phyloP scores from a whole-genome alignment of 1,140 invertebrate genomes.

The Acarapis woodi region DNA sequence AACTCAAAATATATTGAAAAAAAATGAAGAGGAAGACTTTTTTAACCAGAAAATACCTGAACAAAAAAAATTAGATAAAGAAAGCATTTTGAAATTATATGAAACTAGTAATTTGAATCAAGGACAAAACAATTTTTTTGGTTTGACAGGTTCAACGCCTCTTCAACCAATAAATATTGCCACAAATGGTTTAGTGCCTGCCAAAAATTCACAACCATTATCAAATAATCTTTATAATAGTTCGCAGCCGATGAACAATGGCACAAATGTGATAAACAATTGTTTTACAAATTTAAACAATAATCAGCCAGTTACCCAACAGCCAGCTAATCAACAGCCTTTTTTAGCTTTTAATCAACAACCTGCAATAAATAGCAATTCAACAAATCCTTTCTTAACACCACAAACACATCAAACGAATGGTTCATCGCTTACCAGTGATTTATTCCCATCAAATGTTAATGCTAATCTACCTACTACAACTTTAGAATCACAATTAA shows the following conservation, averaged over 20 bases:
- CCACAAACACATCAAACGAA: no score
- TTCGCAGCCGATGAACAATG: neutral
- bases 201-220: no score
- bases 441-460: no score
- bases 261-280: no score
- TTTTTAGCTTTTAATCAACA: slow-evolving; percentile 2
- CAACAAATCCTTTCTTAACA: no score
- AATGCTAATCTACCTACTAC: no score
- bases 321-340: neutral
- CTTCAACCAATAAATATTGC: slow-evolving; percentile 1
- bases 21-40: slow-evolving; percentile 58
- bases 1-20: neutral
- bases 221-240: neutral
- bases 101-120: neutral
- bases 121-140: neutral
- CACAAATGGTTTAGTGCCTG: neutral
- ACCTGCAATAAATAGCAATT: no score
- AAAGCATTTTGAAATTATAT: slow-evolving; percentile 72
- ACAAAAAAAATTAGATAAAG: slow-evolving; percentile 56
- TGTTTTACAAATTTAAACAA: no score
- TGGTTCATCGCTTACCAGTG: no score
- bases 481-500: no score
- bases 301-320: neutral
- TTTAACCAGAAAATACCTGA: slow-evolving; percentile 51
- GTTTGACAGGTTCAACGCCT: neutral